Base-by-base conservation (phyloP, 2,888 invertebrate genomes). In the Lymantria dispar region DNA sequence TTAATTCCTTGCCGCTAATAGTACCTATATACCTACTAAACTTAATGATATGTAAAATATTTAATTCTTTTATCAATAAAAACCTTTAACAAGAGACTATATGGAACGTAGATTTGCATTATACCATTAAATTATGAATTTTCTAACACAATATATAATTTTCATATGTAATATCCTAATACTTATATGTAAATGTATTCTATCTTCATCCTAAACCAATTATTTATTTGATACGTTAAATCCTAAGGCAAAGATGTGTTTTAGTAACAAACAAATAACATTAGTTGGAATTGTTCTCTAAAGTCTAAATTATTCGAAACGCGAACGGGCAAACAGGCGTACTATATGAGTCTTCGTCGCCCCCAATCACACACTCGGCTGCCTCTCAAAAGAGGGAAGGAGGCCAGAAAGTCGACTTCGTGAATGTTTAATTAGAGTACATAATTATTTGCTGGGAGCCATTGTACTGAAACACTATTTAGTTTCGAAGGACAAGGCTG, bases 311-410 rank as follows among this genome's bases (percentile, higher is more conserved):
- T 66, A 60, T 62, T 54, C 45, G 45, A 48, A 41, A 58, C 50
- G 48, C 66, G 68, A 74, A 69, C 54, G 47, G 59, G 63, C 65
- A 68, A 71, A 75, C 70, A 76, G 65, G 58, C 57, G 58, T 48
- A 43, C 45, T 57, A 45, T 37, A 53, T 43, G 49, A 54, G 71
- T 69, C 73, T 73, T 73, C 75, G 71, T 79, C 77, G 72, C 72
- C 74, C 72, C 75, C 78, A 83, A 87, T 87, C 82, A 85, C 80
- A 83, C 81, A 83, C 82, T 81, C 75, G 72, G 81, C 72, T 85
- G 76, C 57, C 62, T 80, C 72, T 78, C 78, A 78, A 80, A 85
- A 81, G 80, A 75, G 70, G 61, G 64, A 47, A 62, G 65, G 62
- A 59, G 56, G 48, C 68, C 73, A 70, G 76, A 80, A 83, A 81